These are phyloP conservation scores for Leptopilina boulardi DNA, from an alignment of 1,140 invertebrate genomes.

Conservation along the genomic window DNA sequence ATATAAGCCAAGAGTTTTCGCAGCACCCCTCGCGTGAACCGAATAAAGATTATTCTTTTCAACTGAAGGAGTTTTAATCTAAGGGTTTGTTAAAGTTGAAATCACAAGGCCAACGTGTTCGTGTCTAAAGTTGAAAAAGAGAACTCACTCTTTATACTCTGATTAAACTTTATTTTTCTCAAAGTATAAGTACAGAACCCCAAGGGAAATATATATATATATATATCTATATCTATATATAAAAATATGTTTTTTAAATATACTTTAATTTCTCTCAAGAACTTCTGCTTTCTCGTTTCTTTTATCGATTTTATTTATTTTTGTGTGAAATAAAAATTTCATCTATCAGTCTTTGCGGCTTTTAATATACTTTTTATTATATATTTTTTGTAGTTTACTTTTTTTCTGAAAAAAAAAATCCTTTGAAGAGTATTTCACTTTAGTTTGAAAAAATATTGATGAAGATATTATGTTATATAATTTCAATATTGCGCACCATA, in stretches of 20 bases:
- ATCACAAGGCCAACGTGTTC: not conserved
- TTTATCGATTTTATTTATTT: not conserved
- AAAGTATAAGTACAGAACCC: not conserved
- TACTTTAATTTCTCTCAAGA: not conserved
- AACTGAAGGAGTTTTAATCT: constrained; percentile 12
- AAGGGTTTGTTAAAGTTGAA: constrained; percentile 27
- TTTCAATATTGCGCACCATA: no score
- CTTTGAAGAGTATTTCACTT: no score
- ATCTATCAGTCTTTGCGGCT: not conserved
- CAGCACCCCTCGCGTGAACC: constrained; percentile 12
- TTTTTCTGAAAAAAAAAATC: no score
- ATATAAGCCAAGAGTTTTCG: constrained; percentile 12
- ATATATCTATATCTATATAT: no score
- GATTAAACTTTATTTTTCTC: not conserved
- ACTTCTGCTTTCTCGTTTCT: not conserved
- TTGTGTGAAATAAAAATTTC: not conserved
- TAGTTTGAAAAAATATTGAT: no score
- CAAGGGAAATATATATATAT: no score
- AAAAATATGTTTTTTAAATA: not conserved
- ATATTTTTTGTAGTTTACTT: no score
- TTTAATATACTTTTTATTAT: not conserved
- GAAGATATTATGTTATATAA: no score
- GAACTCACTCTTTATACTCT: not conserved
- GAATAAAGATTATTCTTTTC: constrained; percentile 30
- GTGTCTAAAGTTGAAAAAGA: not conserved